A percentile compares a stretch with the other conserved stretches of the same genome.
phyloP scores from a whole-genome alignment of 92 coral and sea anemone genomes.

The Parazoanthus atlanticus region DNA sequence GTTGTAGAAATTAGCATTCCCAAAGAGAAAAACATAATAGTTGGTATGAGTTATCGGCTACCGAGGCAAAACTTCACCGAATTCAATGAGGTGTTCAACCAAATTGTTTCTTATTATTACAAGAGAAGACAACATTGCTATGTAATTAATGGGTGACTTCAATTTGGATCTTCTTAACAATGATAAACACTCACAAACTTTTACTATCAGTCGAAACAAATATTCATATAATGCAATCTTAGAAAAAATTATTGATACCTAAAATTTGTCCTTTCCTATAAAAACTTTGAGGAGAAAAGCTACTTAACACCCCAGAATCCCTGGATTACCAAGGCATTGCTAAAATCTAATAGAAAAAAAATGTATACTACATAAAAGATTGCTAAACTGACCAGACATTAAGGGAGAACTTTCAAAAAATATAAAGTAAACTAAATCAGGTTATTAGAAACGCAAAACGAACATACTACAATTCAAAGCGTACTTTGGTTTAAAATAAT shows the following conservation, averaged over 20 bases:
- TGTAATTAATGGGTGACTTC: not conserved
- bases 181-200: not conserved
- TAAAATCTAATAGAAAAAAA: not conserved
- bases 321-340: not conserved
- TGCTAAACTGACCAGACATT: too few relatives aligned
- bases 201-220: too few relatives aligned
- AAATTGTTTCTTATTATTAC: too few relatives aligned
- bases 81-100: not conserved
- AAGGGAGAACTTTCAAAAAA: too few relatives aligned
- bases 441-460: too few relatives aligned
- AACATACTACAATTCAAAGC: not conserved
- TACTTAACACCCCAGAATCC: not conserved
- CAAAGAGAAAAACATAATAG: not conserved
- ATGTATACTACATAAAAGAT: not conserved
- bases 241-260: too few relatives aligned
- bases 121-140: not conserved
- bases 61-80: not conserved
- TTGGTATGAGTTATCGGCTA: not conserved
- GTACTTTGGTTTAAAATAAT: not conserved
- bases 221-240: too few relatives aligned
- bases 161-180: not conserved
- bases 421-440: too few relatives aligned
- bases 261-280: not conserved
- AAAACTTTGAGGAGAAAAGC: not conserved
- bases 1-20: not conserved